Base-by-base conservation (phyloP, 92 coral and sea anemone genomes). In the Zoanthus gigantus region DNA sequence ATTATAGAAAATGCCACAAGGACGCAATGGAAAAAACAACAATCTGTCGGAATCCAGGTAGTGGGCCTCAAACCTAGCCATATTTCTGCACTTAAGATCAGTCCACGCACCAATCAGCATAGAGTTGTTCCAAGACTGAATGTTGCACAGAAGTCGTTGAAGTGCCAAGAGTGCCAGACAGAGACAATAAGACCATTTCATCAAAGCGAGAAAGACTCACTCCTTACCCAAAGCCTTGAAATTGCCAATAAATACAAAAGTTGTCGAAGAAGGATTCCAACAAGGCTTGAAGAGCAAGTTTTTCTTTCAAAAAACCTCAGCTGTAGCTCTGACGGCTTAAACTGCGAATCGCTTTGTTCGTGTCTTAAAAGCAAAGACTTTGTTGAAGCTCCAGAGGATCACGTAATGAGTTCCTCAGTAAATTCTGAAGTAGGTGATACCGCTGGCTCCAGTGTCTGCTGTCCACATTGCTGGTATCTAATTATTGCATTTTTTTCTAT, bases 401-500 rank as follows among this genome's bases (percentile, higher is more conserved):
- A 30, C 34, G 56, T 61, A 61, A 58, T 42, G 6, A 58, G 32
- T 13, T 6, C 45, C 17, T 42, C 84, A 60, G 34, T 32, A 13
- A 30, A 67, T 57, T 32, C 30, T 42, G 13, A 37, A 30, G 53
- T 13, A 60, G 84, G 66, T n/a, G 82, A 56, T 30, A 23, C 72
- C 53, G 58, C 84, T 63, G 56, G 42, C 84, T n/a, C 84, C 15
- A 44, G 11, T 61, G 17, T 56, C 34, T 79, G 58, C 84, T 79
- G 84, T 69, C 68, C 71, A 79, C 72, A 65, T 56, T 79, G 84
- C 84, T 32, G 84, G 84, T 79, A 79, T 65, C 17, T 48, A 34
- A 34, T 34, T 3, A 65, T 46, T 79, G 73, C 28, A n/a, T 54
- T 76, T 30, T 9, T 29, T 65, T 63, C 14, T 10, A 18, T n/a